phyloP scores from a whole-genome alignment of 1,140 invertebrate genomes.

The Lucilia sericata region DNA sequence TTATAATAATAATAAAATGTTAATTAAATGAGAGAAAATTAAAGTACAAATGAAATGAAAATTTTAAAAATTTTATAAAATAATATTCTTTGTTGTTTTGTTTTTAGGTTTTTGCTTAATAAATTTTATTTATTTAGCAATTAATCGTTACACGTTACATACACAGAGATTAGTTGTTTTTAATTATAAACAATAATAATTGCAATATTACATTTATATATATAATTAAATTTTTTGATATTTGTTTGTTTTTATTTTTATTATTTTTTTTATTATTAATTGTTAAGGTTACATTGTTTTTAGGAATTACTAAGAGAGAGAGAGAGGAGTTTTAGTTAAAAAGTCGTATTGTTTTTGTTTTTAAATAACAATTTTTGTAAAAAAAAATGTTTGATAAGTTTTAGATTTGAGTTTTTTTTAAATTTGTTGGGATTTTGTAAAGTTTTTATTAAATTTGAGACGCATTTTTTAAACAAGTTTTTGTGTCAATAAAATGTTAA shows the following conservation, averaged over 20 bases:
- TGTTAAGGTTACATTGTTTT: background rate
- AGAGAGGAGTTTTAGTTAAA: background rate
- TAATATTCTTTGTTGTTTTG: background rate
- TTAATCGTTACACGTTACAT: conserved; percentile 22
- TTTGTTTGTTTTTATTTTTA: conserved; percentile 12
- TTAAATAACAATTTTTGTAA: background rate
- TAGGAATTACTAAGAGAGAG: background rate
- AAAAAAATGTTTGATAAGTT: no score
- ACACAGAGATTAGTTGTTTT: conserved; percentile 14
- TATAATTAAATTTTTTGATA: conserved; percentile 6
- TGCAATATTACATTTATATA: conserved; percentile 23
- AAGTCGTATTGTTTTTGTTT: no score
- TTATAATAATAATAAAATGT: background rate
- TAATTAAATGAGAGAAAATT: background rate
- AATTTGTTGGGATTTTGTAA: no score
- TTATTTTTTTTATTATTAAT: background rate
- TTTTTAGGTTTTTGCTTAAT: conserved; percentile 30
- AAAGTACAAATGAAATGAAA: background rate
- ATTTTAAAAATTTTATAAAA: background rate
- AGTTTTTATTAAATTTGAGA: no score
- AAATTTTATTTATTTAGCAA: conserved; percentile 40
- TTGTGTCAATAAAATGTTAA: no score
- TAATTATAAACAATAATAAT: background rate
- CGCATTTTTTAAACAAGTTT: no score
- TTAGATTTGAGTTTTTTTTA: no score